Evolutionary conservation across 2,888 invertebrate genomes (phyloP), one percentile per base, ranked within the genome.

Genomic region (Agrochola lychnidis): DNA sequence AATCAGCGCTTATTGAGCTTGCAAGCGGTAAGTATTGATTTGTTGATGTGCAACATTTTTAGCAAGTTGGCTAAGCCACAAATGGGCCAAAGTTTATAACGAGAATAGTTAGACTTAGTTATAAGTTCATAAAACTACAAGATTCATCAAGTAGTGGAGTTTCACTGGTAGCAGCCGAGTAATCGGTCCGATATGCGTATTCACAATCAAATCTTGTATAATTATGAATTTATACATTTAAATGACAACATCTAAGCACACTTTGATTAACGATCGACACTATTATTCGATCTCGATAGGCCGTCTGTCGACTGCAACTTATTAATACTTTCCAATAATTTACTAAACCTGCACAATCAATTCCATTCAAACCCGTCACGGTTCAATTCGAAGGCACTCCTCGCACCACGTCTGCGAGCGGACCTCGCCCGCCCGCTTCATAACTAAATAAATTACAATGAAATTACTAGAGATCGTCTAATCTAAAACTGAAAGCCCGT

Each of bases 251-350:
- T 86, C 88, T 86, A 91, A 89, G 85, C 85, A 89, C 83, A 82
- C 84, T 83, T 87, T 83, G 83, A 80, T 81, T 83, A 79, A 83
- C 77, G 76, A 84, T 78, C 73, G 79, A 83, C 82, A 85, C 73
- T 85, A 90, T 89, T 87, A 89, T 90, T 92, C 91, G 90, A 91
- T 91, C 87, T 87, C 82, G 87, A 88, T 86, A 91, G 91, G 91
- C 90, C 91, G 85, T 90, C 89, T 88, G 85, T 90, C 89, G 90
- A 88, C 87, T 88, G 89, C 89, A 90, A 90, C 89, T 88, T 89
- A 91, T 91, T 94, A 94, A 94, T 94, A 94, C 93, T 93, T 93
- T 92, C 85, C 81, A 91, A 91, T 92, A 92, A 91, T 89, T 92
- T 90, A 90, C 80, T 88, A 86, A 87, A 87, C 79, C 89, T 86